Evolutionary conservation across 2,797 vertebrate species (phyloP), one percentile per base, ranked within the genome.

Genomic region (Rhinophrynus dorsalis): DNA sequence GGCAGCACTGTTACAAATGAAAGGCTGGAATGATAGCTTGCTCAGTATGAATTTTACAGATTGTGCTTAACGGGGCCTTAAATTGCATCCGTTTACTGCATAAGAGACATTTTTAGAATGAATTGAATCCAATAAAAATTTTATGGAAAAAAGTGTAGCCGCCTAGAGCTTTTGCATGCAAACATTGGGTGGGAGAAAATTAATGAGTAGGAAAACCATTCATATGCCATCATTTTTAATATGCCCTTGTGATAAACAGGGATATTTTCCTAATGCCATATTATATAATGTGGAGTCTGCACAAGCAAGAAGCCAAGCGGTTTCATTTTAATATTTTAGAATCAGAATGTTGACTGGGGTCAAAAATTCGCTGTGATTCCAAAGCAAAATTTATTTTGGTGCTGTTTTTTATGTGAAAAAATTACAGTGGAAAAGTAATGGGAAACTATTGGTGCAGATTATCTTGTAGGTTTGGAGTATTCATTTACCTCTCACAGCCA

Each of bases 41-140:
- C 77, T 81, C 79, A 54, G 64, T 74, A 23, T 21, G 27, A 35
- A 70, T 45, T 82, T 67, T 76, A 64, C 79, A 85, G 83, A 82
- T 83, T 81, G 79, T 82, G 81, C 77, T 82, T 84, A 85, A 85
- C 81, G 76, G 81, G 83, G 79, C 84, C 82, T 85, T 83, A 85
- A 84, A 86, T 85, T 85, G 83, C 81, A 78, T 83, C 81, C 77
- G 76, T 85, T 87, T 84, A 76, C 82, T 77, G 81, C 78, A 76
- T 75, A 79, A 80, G 62, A 81, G 80, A 78, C 32, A 35, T 79
- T 80, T 82, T 64, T 78, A 73, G 76, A 81, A 82, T 74, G 76
- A 83, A 81, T 77, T 78, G 79, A 76, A 74, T 77, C 76, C 74
- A 80, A 82, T 82, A 84, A 84, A 83, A 79, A 4, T 76, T 81